Evolutionary conservation across 2,113 vertebrate species (phyloP).

Genomic region (Paratilapia polleni): DNA sequence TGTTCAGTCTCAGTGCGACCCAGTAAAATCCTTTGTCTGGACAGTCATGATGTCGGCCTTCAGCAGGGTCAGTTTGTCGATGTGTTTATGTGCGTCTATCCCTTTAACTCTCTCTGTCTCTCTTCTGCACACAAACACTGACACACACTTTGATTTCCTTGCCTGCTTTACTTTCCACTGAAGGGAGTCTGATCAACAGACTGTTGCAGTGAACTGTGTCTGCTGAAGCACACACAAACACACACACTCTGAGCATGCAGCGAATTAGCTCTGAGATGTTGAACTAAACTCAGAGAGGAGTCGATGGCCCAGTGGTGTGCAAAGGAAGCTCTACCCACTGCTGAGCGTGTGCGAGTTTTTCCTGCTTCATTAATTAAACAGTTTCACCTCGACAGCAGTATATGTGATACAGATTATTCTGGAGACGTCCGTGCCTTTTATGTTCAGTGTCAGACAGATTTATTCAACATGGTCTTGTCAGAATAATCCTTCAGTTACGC

Average conservation of each 20-base stretch:
- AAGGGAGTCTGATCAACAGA: conserved; percentile 26
- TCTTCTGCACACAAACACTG: conserved; percentile 6
- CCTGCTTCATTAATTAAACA: conserved; percentile 38
- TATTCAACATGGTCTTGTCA: background rate
- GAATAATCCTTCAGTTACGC: background rate
- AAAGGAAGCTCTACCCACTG: conserved; percentile 3
- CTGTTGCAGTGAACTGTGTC: conserved; percentile 24
- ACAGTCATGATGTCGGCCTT: background rate
- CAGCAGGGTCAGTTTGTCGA: background rate
- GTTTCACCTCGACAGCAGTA: conserved; percentile 1
- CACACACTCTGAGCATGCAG: background rate
- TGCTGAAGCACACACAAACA: background rate
- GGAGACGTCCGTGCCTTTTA: conserved; percentile 1
- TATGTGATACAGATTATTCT: conserved; percentile 15
- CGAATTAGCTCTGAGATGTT: conserved; percentile 37
- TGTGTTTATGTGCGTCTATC: background rate
- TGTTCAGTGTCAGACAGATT: background rate
- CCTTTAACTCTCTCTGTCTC: background rate
- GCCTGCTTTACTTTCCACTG: conserved; percentile 33
- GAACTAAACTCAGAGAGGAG: conserved; percentile 36
- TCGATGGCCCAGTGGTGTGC: conserved; percentile 28
- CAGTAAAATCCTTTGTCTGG: background rate
- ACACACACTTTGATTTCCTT: background rate
- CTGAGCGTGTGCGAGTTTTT: conserved; percentile 8
- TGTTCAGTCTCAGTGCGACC: background rate